Conservation (phyloP, 2,113 vertebrate species). For the Osmerus eperlanus region DNA sequence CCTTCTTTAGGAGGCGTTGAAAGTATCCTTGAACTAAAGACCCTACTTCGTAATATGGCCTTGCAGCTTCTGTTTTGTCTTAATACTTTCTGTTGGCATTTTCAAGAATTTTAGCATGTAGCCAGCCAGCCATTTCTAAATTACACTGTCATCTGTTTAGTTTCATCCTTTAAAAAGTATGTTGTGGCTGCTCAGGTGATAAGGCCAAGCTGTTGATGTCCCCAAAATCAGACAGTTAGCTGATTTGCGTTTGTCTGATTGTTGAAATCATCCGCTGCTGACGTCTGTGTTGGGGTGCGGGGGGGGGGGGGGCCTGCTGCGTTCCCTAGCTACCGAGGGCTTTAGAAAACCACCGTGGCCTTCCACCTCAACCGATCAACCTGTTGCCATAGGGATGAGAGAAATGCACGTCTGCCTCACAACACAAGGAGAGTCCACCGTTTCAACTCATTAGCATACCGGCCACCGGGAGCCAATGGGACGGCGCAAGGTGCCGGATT, state of each 20-base stretch:
- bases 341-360: conserved; percentile 47
- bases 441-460: conserved; percentile 71
- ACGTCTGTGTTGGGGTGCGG: not conserved
- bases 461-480: conserved; percentile 67
- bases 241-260: not conserved
- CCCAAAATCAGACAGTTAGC: not conserved
- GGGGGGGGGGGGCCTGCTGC: conserved; percentile 6
- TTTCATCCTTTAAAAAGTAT: too few species aligned
- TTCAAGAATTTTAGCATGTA: too few species aligned
- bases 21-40: too few species aligned
- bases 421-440: conserved; percentile 49
- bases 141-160: too few species aligned
- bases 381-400: conserved; percentile 68
- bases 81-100: too few species aligned
- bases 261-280: conserved; percentile 18
- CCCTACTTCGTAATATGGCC: too few species aligned
- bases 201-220: not conserved
- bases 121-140: too few species aligned
- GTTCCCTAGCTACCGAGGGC: conserved; percentile 25
- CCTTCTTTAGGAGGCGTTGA: too few species aligned
- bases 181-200: not conserved
- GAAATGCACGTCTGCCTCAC: conserved; percentile 59
- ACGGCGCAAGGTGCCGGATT: conserved; percentile 49
- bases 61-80: too few species aligned
- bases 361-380: conserved; percentile 55